Percentiles rank a stretch among this genome's conserved stretches.
Evolutionary conservation across 2,113 vertebrate genomes (phyloP).

Genomic region (Eupsittula cactorum): DNA sequence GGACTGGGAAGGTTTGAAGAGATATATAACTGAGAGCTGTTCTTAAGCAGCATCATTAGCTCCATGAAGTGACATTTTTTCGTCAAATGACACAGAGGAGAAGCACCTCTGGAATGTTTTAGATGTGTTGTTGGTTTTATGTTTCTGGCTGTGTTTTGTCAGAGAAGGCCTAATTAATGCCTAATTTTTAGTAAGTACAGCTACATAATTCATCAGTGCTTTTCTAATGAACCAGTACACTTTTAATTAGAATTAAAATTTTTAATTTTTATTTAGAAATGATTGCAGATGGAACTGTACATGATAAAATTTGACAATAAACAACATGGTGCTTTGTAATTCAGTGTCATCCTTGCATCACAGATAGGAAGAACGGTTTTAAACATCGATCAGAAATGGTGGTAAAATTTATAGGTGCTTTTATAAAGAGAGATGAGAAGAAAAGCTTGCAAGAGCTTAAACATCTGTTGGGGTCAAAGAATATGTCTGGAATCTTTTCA

Average conservation of each 20-base stretch:
- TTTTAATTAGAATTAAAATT: conserved; percentile 18
- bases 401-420: background rate
- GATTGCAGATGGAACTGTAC: background rate
- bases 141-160: conserved; percentile 45
- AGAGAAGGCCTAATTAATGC: conserved; percentile 47
- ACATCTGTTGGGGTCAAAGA: conserved; percentile 38
- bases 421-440: conserved; percentile 21
- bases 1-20: conserved; percentile 22
- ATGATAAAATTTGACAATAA: conserved; percentile 46
- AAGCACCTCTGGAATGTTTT: conserved; percentile 44
- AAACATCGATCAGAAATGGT: conserved; percentile 44
- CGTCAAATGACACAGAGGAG: background rate
- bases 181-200: conserved; percentile 17
- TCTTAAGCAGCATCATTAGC: conserved; percentile 43
- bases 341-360: background rate
- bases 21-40: background rate
- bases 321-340: background rate
- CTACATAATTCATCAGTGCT: conserved; percentile 31
- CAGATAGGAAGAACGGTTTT: conserved; percentile 6
- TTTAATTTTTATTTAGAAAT: background rate
- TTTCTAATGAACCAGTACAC: conserved; percentile 12
- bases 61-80: background rate
- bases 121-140: conserved; percentile 26
- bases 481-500: conserved; percentile 40
- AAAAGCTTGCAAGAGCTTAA: conserved; percentile 28